A percentile compares a stretch with the other conserved stretches of the same genome.
These are phyloP conservation scores for Emesis furor DNA, from an alignment of 2,888 invertebrate species.

Conservation along the genomic window DNA sequence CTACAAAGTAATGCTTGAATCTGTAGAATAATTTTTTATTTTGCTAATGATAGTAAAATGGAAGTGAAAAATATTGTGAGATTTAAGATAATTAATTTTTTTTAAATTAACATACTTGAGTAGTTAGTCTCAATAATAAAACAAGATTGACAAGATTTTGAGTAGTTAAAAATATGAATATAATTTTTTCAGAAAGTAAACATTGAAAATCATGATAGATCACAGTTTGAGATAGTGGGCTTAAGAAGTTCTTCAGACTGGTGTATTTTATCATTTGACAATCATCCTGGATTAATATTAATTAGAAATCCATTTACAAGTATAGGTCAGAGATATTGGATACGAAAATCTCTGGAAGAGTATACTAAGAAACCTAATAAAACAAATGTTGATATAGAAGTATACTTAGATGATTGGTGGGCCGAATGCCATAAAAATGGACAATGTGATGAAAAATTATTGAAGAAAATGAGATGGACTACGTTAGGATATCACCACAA, in stretches of 20 bases:
- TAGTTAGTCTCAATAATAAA: too few species aligned
- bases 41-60: too few species aligned
- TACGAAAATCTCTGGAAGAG: slow-evolving; percentile 94
- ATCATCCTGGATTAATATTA: slow-evolving; percentile 95
- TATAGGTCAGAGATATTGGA: slow-evolving; percentile 96
- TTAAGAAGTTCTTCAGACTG: slow-evolving; percentile 87
- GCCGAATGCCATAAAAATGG: slow-evolving; percentile 89
- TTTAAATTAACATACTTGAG: too few species aligned
- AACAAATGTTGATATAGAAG: slow-evolving; percentile 93
- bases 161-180: background rate
- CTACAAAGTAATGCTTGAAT: too few species aligned
- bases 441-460: slow-evolving; percentile 82
- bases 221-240: slow-evolving; percentile 81
- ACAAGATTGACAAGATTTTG: too few species aligned
- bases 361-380: slow-evolving; percentile 95
- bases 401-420: slow-evolving; percentile 93
- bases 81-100: too few species aligned
- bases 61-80: too few species aligned
- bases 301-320: slow-evolving; percentile 96
- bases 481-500: slow-evolving; percentile 99
- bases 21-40: too few species aligned
- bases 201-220: slow-evolving; percentile 70
- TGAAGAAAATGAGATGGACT: slow-evolving; percentile 96
- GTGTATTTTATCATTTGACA: slow-evolving; percentile 92
- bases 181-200: slow-evolving; percentile 1